Percentiles rank a stretch among this genome's conserved stretches.
phyloP scores from a whole-genome alignment of 1,140 invertebrate species.

The Bombus sylvicola region DNA sequence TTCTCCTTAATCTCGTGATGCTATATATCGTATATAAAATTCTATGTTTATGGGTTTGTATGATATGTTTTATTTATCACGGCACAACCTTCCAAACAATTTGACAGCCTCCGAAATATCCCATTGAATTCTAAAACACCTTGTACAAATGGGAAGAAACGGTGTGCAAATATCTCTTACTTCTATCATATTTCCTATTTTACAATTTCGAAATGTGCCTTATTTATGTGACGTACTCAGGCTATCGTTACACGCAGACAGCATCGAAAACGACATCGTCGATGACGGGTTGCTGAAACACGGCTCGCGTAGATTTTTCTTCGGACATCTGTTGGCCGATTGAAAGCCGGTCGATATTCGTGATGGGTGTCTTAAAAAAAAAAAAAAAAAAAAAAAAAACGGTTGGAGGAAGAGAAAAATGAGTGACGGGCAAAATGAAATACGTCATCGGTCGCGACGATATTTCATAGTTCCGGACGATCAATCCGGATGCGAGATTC shows the following conservation, averaged over 20 bases:
- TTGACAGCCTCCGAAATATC: neutral
- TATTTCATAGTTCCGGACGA: slow-evolving; percentile 67
- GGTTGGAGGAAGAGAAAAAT: neutral
- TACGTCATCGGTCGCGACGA: slow-evolving; percentile 63
- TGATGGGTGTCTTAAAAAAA: slow-evolving; percentile 66
- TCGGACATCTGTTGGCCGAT: slow-evolving; percentile 59
- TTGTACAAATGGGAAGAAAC: neutral
- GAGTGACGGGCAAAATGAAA: slow-evolving; percentile 63
- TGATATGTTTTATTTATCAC: too few species aligned
- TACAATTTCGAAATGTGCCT: neutral
- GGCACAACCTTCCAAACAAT: neutral
- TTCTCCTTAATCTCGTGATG: too few species aligned
- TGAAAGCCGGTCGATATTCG: slow-evolving; percentile 66
- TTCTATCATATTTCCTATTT: neutral
- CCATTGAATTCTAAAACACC: neutral
- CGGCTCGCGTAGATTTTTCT: slow-evolving; percentile 35
- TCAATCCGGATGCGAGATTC: slow-evolving; percentile 64
- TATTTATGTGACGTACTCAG: neutral
- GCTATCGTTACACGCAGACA: too few species aligned
- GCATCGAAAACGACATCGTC: slow-evolving; percentile 7
- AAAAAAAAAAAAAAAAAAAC: slow-evolving; percentile 29
- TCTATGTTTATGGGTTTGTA: too few species aligned
- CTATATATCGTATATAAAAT: too few species aligned
- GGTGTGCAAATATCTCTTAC: neutral
- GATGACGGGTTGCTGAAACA: slow-evolving; percentile 42